These are phyloP conservation scores for Poecilobothrus nobilitatus DNA, from an alignment of 2,888 invertebrate genomes.

Conservation along the genomic window DNA sequence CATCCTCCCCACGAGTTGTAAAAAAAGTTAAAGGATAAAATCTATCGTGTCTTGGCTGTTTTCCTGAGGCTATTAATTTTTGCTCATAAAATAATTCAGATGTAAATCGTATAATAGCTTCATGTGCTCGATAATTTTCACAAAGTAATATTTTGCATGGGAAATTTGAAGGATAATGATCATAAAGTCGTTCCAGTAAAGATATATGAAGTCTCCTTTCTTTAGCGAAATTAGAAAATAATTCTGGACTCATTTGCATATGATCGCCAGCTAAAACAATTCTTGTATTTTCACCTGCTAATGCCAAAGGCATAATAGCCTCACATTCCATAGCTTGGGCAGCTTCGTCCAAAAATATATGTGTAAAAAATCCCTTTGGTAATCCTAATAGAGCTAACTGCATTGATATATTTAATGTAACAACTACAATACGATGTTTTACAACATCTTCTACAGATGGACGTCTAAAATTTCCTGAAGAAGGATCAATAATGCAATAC, in stretches of 20 bases:
- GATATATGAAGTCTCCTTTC: slow-evolving; percentile 64
- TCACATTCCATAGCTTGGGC: slow-evolving; percentile 83
- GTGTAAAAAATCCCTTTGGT: slow-evolving; percentile 59
- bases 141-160: slow-evolving; percentile 71
- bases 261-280: slow-evolving; percentile 79
- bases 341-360: slow-evolving; percentile 78
- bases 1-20: slow-evolving; percentile 69
- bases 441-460: slow-evolving; percentile 64
- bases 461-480: slow-evolving; percentile 52
- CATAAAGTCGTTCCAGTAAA: slow-evolving; percentile 67
- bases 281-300: slow-evolving; percentile 62
- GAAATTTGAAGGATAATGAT: slow-evolving; percentile 62
- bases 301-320: slow-evolving; percentile 67
- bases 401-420: slow-evolving; percentile 71
- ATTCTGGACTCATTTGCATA: slow-evolving; percentile 75
- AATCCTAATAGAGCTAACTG: slow-evolving; percentile 60
- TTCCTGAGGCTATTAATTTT: slow-evolving; percentile 63
- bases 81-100: slow-evolving; percentile 75
- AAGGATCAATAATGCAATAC: slow-evolving; percentile 64
- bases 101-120: slow-evolving; percentile 71
- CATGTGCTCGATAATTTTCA: slow-evolving; percentile 76
- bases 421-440: slow-evolving; percentile 63
- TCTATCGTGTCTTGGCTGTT: slow-evolving; percentile 59
- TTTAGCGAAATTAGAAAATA: slow-evolving; percentile 65
- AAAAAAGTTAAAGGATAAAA: slow-evolving; percentile 72